Base-by-base conservation (phyloP, 2,888 invertebrate species). In the Penaeus monodon region DNA sequence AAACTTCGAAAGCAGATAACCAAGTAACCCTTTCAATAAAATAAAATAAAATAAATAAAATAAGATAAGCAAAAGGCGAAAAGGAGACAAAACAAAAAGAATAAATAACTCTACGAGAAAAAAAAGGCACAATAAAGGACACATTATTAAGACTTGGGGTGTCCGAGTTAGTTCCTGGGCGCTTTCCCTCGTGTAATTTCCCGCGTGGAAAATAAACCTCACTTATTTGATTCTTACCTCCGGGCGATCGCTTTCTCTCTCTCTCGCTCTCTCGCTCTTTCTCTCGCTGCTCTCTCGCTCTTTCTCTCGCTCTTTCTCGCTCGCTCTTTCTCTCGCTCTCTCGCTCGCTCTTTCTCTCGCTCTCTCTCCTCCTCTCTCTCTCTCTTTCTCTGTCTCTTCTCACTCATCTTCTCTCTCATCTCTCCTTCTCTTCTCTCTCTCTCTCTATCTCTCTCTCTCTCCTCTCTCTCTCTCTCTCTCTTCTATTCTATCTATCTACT, bases 161-260 rank as follows among this genome's bases (percentile, higher is more conserved):
- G 57, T 57, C 57, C 57, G 57, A 57, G 57, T 20, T 17, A 57
- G 57, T 57, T 57, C 57, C 17, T 3, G 14, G 57, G 10, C 17
- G 57, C 3, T 57, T 57, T 57, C 57, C 57, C 57, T 17, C 57
- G 57, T 14, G 57, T 57, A 57, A 57, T 57, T 57, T 57, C 57
- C 57, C 57, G 17, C 57, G 57, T 57, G 57, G 57, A 57, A 57
- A 57, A 57, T 57, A 57, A 57, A 57, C 57, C 57, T 57, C 57
- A 57, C 57, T 57, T 57, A 57, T 57, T 57, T 57, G 57, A 57
- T 70, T 89, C 88, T 90, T 88, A 88, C 89, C 88, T 86, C 70
- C n/a, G n/a, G 29, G 14, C 29, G n/a, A 27, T 70, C 70, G 70
- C 70, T 29, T 29, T 70, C 29, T 29, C 70, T 29, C 70, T 70